These are phyloP conservation scores for Quiscalus mexicanus DNA, from an alignment of 2,113 vertebrate genomes.

Conservation along the genomic window DNA sequence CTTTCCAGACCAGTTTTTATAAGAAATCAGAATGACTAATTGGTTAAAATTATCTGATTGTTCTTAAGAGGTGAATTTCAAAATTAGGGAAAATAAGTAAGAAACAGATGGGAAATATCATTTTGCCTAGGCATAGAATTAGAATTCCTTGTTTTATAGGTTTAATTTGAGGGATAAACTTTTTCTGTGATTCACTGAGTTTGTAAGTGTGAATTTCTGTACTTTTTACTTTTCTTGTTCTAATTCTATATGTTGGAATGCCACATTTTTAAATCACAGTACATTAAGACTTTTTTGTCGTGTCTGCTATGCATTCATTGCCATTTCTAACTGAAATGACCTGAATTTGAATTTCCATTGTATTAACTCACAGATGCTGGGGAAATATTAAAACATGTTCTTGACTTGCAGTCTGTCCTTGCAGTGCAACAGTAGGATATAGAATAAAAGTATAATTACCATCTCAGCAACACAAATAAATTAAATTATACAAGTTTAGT, in stretches of 20 bases:
- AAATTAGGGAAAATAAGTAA: background rate
- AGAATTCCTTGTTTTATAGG: background rate
- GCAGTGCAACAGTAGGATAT: background rate
- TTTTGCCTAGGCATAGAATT: background rate
- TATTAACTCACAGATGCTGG: background rate
- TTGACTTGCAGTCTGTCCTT: background rate
- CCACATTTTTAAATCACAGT: background rate
- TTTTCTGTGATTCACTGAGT: background rate
- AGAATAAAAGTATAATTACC: background rate
- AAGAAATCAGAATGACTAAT: background rate
- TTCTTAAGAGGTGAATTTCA: background rate
- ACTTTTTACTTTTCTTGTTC: background rate
- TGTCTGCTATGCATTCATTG: background rate
- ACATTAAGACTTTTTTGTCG: background rate
- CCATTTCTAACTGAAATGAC: background rate
- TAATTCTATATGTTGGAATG: background rate
- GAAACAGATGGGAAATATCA: constrained; percentile 10
- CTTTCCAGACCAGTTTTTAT: background rate
- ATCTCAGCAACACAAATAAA: background rate
- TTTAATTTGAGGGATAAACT: background rate
- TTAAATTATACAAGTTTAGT: background rate
- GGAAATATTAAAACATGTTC: background rate
- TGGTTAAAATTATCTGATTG: background rate
- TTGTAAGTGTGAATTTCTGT: constrained; percentile 11
- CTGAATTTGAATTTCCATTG: background rate